phyloP scores from a whole-genome alignment of 2,888 invertebrate species.

The Eremobia ochroleuca region DNA sequence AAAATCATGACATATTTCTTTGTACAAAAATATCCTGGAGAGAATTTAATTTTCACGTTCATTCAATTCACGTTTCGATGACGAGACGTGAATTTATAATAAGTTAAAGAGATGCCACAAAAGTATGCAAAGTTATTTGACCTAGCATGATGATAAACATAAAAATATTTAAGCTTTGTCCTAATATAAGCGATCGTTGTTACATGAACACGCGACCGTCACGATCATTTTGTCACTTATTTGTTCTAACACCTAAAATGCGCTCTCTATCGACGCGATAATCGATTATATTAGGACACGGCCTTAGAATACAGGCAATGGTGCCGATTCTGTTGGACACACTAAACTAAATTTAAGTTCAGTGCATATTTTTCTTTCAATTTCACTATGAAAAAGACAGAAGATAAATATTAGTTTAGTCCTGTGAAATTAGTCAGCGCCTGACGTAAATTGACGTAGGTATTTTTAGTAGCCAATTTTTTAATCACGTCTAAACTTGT shows the following conservation, averaged over 20 bases:
- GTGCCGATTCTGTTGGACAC: too few relatives aligned
- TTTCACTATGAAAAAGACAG: too few relatives aligned
- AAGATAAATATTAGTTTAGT: too few relatives aligned
- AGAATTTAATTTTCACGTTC: not conserved
- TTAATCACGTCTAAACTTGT: too few relatives aligned
- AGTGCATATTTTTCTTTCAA: too few relatives aligned
- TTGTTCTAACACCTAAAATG: not conserved
- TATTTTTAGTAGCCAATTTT: too few relatives aligned
- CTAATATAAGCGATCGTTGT: not conserved
- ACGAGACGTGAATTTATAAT: not conserved
- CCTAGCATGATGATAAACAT: not conserved
- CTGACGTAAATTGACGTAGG: too few relatives aligned
- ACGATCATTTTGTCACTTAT: not conserved
- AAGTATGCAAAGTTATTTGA: too few relatives aligned
- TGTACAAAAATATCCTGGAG: not conserved
- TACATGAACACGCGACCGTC: not conserved
- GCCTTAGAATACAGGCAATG: too few relatives aligned
- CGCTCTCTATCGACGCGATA: not conserved
- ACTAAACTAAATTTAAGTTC: too few relatives aligned
- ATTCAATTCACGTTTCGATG: not conserved
- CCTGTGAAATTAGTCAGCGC: too few relatives aligned
- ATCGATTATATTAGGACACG: not conserved
- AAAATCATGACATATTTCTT: slow-evolving; percentile 13
- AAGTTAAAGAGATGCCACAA: not conserved
- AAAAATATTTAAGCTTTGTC: not conserved